A percentile compares a stretch with the other conserved stretches of the same genome.
Evolutionary conservation across 2,888 invertebrate genomes (phyloP).

Genomic region (Phaedon cochleariae): DNA sequence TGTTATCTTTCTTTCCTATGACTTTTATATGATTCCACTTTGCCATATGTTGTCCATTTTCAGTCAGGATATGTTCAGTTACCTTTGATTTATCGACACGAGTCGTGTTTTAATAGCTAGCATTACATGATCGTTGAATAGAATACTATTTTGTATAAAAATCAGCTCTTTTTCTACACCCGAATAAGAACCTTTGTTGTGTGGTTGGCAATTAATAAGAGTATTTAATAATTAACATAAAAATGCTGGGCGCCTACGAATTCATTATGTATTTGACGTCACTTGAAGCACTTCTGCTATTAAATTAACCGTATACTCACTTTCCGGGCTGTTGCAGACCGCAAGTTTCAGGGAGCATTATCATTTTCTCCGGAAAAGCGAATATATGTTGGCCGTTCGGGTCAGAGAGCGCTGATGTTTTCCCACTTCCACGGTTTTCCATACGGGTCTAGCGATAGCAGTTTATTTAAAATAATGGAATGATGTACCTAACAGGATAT

Average conservation of each 20-base stretch:
- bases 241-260: not conserved
- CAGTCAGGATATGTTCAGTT: too few relatives aligned
- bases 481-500: not conserved
- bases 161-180: too few relatives aligned
- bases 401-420: slow-evolving; percentile 8
- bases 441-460: not conserved
- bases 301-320: not conserved
- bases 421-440: not conserved
- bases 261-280: not conserved
- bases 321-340: slow-evolving; percentile 4
- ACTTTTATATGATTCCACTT: too few relatives aligned
- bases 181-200: too few relatives aligned
- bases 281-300: not conserved
- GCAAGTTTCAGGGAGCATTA: slow-evolving; percentile 14
- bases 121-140: too few relatives aligned
- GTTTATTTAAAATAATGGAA: not conserved
- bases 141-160: too few relatives aligned
- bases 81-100: too few relatives aligned
- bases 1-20: too few relatives aligned
- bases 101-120: too few relatives aligned
- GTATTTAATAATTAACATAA: too few relatives aligned
- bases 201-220: too few relatives aligned
- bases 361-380: slow-evolving; percentile 8
- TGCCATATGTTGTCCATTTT: too few relatives aligned
- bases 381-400: slow-evolving; percentile 11